Evolutionary conservation across 1,140 invertebrate species (phyloP).

Genomic region (Condylostylus longicornis): DNA sequence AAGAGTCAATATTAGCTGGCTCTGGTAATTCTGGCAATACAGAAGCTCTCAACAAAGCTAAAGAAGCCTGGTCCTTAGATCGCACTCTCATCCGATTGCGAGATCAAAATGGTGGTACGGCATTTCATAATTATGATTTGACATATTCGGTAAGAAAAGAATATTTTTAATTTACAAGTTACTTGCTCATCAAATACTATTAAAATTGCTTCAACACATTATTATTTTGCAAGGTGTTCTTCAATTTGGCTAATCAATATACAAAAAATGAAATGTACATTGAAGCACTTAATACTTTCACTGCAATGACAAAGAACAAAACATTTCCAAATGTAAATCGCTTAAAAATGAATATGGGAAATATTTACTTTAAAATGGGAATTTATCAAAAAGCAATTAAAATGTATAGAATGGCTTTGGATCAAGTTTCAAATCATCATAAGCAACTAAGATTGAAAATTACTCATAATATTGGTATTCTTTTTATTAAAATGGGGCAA

Average conservation of each 20-base stretch:
- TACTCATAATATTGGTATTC: slow-evolving; percentile 94
- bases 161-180: neutral
- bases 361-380: slow-evolving; percentile 90
- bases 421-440: slow-evolving; percentile 84
- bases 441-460: slow-evolving; percentile 89
- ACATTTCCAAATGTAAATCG: slow-evolving; percentile 78
- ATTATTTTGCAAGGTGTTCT: slow-evolving; percentile 58
- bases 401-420: slow-evolving; percentile 92
- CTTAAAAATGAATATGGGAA: slow-evolving; percentile 95
- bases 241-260: slow-evolving; percentile 89
- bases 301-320: slow-evolving; percentile 71
- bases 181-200: neutral
- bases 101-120: slow-evolving; percentile 74
- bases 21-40: slow-evolving; percentile 12
- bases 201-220: neutral
- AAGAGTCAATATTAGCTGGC: slow-evolving; percentile 50
- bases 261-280: slow-evolving; percentile 85
- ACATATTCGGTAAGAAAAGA: slow-evolving; percentile 66
- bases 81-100: slow-evolving; percentile 73
- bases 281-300: slow-evolving; percentile 91
- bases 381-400: slow-evolving; percentile 93
- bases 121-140: slow-evolving; percentile 78
- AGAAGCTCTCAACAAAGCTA: slow-evolving; percentile 74
- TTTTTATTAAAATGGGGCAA: slow-evolving; percentile 91
- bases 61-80: slow-evolving; percentile 90